These are phyloP conservation scores for Megalops cyprinoides DNA, from an alignment of 2,797 vertebrate species.

Conservation along the genomic window DNA sequence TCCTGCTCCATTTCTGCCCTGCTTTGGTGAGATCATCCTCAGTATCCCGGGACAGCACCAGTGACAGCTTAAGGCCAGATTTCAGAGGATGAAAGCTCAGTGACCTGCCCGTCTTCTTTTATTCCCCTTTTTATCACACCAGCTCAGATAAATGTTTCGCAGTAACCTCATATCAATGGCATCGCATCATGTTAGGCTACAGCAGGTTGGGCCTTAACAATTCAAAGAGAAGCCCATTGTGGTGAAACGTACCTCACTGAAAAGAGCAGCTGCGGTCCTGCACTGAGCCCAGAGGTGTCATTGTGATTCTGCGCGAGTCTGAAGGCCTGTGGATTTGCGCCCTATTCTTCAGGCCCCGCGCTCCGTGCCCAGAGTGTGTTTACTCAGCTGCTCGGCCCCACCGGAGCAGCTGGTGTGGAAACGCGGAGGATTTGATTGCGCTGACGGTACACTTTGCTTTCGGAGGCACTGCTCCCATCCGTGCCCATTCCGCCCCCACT, in stretches of 20 bases:
- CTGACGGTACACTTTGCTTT: background rate
- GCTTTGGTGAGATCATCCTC: background rate
- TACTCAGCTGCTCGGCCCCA: conserved; percentile 6
- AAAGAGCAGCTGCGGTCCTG: background rate
- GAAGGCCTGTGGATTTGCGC: conserved; percentile 7
- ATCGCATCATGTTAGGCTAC: background rate
- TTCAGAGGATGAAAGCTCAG: background rate
- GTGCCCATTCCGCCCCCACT: background rate
- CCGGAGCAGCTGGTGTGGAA: background rate
- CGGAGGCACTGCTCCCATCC: background rate
- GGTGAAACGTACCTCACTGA: background rate
- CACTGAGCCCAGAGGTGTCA: background rate
- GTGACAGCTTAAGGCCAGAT: background rate
- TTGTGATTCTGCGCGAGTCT: background rate
- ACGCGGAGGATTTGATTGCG: background rate
- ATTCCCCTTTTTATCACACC: background rate
- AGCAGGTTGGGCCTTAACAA: background rate
- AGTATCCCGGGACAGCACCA: background rate
- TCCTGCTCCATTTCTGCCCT: background rate
- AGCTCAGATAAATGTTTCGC: no score
- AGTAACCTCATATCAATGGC: background rate
- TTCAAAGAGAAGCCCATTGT: background rate
- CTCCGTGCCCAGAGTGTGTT: conserved; percentile 6
- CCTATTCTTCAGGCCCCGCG: background rate
- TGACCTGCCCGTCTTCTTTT: background rate